phyloP scores from a whole-genome alignment of 1,140 invertebrate genomes.

The Zaprionus ornatus region DNA sequence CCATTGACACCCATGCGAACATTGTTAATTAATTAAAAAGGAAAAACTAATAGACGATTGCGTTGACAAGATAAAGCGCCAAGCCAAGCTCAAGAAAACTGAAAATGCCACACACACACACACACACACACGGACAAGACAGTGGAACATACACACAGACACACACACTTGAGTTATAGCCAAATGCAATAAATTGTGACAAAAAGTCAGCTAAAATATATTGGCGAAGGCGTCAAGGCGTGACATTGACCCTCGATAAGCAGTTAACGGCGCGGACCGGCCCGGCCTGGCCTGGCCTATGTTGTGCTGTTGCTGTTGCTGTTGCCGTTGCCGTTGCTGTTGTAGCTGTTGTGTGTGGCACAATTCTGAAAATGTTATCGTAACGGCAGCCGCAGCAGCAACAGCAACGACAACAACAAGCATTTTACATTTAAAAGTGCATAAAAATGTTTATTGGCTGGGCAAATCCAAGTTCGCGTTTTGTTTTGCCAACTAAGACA shows the following conservation, averaged over 20 bases:
- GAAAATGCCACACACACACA: constrained; percentile 39
- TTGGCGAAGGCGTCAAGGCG: constrained; percentile 68
- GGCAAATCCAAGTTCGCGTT: constrained; percentile 52
- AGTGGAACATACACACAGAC: constrained; percentile 3
- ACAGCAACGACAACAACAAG: constrained; percentile 33
- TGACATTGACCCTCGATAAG: constrained; percentile 72
- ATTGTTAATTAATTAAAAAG: constrained; percentile 74
- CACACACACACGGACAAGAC: neutral
- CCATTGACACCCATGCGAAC: constrained; percentile 77
- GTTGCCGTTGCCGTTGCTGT: constrained; percentile 15
- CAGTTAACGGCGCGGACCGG: constrained; percentile 33
- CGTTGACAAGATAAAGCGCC: constrained; percentile 77
- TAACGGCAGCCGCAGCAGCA: constrained; percentile 26
- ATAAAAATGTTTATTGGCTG: constrained; percentile 67
- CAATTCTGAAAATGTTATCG: constrained; percentile 56
- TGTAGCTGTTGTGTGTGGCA: constrained; percentile 51
- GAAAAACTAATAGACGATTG: constrained; percentile 76
- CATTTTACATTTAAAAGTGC: constrained; percentile 75
- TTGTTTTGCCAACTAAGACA: constrained; percentile 44
- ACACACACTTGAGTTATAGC: constrained; percentile 22
- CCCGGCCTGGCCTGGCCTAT: constrained; percentile 8
- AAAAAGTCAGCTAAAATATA: constrained; percentile 66
- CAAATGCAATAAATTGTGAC: constrained; percentile 76
- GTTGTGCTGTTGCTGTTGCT: neutral
- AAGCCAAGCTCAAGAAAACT: constrained; percentile 51